Percentiles rank a stretch among this genome's conserved stretches.
Conservation (phyloP, 2,113 vertebrate genomes). For the Pteronura brasiliensis region DNA sequence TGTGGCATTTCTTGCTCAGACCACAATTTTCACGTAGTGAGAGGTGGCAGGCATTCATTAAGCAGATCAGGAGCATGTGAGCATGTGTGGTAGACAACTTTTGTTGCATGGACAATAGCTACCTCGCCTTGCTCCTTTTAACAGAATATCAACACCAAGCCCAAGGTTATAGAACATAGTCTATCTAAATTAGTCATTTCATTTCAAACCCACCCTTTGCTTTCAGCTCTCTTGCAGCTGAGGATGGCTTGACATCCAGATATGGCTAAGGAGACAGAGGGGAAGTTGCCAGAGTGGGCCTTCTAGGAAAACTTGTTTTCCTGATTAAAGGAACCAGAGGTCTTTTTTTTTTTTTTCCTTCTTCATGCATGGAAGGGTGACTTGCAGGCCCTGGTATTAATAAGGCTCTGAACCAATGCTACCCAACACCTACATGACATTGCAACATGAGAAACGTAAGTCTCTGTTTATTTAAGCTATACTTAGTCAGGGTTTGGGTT, state of each 20-base stretch:
- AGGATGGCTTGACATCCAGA: neutral
- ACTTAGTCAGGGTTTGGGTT: neutral
- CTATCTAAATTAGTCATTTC: neutral
- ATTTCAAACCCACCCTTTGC: neutral
- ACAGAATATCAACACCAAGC: neutral
- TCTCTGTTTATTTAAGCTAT: neutral
- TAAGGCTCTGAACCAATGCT: neutral
- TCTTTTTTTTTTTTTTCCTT: too few species aligned
- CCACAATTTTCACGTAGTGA: neutral
- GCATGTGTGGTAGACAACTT: neutral
- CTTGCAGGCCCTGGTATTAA: neutral
- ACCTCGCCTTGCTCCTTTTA: neutral
- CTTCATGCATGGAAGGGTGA: neutral
- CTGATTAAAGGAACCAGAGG: neutral
- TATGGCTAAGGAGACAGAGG: neutral
- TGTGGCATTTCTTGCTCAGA: neutral
- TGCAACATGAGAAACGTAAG: neutral
- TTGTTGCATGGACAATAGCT: neutral
- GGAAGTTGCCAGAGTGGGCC: neutral
- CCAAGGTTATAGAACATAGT: neutral
- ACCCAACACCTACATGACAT: neutral
- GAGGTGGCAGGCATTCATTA: neutral
- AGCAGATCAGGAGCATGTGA: neutral
- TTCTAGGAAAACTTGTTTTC: neutral
- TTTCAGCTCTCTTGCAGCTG: neutral